These are phyloP conservation scores for Chloroceryle amazona DNA, from an alignment of 2,797 vertebrate genomes.

Conservation along the genomic window DNA sequence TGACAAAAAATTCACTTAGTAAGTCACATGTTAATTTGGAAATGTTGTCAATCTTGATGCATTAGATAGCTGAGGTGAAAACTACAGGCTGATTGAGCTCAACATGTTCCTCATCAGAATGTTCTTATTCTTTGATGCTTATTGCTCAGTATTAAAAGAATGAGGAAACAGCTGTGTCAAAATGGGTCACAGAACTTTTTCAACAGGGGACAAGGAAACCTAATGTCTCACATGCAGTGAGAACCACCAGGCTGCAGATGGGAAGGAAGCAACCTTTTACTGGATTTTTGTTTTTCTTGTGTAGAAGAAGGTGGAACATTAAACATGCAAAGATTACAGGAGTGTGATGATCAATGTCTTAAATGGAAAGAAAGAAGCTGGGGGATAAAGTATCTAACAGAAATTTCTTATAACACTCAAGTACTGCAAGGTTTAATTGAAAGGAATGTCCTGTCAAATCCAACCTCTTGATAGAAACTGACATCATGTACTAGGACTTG, in stretches of 20 bases:
- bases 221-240: background rate
- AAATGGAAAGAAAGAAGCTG: background rate
- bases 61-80: background rate
- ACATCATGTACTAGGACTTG: background rate
- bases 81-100: background rate
- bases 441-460: background rate
- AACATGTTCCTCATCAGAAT: background rate
- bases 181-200: background rate
- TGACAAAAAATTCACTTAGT: background rate
- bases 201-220: background rate
- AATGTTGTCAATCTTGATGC: background rate
- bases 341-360: background rate
- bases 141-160: background rate
- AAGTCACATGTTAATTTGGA: background rate
- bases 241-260: background rate
- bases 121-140: background rate
- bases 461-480: background rate
- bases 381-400: background rate
- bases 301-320: fast-evolving
- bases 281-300: background rate
- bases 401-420: background rate
- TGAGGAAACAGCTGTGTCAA: background rate
- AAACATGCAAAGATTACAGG: background rate
- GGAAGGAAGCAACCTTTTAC: background rate
- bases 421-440: background rate